Evolutionary conservation across 2,888 invertebrate species (phyloP).

Genomic region (Galerucella nymphaeae): DNA sequence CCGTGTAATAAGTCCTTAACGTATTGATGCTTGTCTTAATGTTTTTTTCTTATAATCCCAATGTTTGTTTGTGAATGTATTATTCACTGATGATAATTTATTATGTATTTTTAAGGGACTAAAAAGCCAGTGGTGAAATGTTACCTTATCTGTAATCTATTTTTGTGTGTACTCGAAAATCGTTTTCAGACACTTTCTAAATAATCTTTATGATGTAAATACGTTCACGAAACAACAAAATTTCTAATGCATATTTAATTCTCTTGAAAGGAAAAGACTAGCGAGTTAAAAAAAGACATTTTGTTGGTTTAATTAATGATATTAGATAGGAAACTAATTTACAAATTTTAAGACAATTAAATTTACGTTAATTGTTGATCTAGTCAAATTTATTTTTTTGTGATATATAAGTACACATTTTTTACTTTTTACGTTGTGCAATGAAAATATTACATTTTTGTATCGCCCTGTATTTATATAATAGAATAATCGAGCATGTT

Average conservation of each 20-base stretch:
- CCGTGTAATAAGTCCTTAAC: too few species aligned
- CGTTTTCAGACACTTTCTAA: background rate
- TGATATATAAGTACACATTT: constrained; percentile 29
- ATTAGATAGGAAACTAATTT: constrained; percentile 19
- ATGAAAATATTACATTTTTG: background rate
- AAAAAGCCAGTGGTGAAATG: constrained; percentile 51
- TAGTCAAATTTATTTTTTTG: constrained; percentile 39
- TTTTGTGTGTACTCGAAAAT: background rate
- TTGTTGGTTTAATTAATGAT: background rate
- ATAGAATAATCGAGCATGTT: constrained; percentile 19
- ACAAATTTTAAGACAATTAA: background rate
- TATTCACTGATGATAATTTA: constrained; percentile 24
- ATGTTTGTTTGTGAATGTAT: constrained; percentile 24
- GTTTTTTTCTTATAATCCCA: constrained; percentile 26
- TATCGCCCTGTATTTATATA: constrained; percentile 15
- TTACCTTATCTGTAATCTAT: constrained; percentile 42
- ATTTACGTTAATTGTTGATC: constrained; percentile 20
- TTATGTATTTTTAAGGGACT: constrained; percentile 39
- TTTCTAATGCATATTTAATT: background rate
- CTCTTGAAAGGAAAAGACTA: too few species aligned
- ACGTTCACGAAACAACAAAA: background rate
- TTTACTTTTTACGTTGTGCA: constrained; percentile 23
- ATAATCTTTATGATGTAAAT: too few species aligned
- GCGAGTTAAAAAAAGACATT: too few species aligned
- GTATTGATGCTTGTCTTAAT: too few species aligned